Percentiles rank a stretch among this genome's conserved stretches.
Conservation (phyloP, 2,797 vertebrate genomes). For the Lutjanus argentimaculatus region DNA sequence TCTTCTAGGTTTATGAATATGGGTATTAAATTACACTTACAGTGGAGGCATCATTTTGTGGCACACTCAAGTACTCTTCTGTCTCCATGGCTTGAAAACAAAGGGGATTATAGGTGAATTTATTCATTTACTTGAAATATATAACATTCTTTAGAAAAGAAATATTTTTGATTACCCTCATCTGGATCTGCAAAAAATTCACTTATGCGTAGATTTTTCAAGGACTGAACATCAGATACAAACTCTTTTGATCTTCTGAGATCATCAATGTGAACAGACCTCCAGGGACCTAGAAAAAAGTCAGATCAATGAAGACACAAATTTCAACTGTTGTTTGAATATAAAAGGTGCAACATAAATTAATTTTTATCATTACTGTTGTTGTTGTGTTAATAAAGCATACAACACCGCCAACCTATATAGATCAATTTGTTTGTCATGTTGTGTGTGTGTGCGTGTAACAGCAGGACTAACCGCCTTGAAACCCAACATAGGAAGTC, state of each 20-base stretch:
- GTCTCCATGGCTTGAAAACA: constrained; percentile 17
- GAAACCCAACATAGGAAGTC: constrained; percentile 85
- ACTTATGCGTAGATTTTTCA: constrained; percentile 46
- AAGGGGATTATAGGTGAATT: background rate
- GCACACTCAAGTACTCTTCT: constrained; percentile 7
- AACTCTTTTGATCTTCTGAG: constrained; percentile 86
- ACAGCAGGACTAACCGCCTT: constrained; percentile 83
- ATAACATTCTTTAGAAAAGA: background rate
- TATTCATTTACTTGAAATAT: background rate
- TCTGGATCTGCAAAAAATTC: constrained; percentile 50
- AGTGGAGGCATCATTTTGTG: constrained; percentile 27
- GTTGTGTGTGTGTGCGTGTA: background rate
- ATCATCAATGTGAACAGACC: constrained; percentile 87
- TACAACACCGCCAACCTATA: background rate
- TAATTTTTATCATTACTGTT: background rate
- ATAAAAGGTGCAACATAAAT: background rate
- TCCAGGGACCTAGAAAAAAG: constrained; percentile 49
- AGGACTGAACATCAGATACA: constrained; percentile 76
- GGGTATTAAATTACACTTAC: constrained; percentile 38
- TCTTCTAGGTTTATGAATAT: constrained; percentile 4
- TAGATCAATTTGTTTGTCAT: background rate
- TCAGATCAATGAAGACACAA: background rate
- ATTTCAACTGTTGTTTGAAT: background rate
- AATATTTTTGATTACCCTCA: constrained; percentile 33
- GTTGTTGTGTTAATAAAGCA: background rate